Conservation (phyloP, 2,797 vertebrate genomes). For the Danio kyathit region DNA sequence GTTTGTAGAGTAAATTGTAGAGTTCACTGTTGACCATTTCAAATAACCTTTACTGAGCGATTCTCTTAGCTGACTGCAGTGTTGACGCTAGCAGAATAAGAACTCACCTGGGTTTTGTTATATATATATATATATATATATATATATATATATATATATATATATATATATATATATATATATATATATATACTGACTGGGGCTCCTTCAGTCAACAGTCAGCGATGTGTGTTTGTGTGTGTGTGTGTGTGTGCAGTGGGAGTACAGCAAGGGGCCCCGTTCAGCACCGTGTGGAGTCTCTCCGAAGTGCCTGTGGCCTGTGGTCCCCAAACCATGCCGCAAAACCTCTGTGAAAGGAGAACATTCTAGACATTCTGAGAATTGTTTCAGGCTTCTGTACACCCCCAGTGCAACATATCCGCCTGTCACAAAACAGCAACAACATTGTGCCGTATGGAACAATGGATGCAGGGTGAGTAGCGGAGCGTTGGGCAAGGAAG, state of each 20-base stretch:
- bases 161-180: conserved; percentile 16
- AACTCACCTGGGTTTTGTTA: conserved; percentile 43
- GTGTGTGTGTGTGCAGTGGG: conserved; percentile 15
- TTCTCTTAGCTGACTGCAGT: background rate
- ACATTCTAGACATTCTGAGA: conserved; percentile 74
- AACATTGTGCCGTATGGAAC: conserved; percentile 28
- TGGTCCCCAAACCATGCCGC: conserved; percentile 60
- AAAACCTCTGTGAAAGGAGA: conserved; percentile 55
- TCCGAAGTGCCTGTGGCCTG: conserved; percentile 58
- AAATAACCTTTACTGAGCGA: background rate
- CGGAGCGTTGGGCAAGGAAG: conserved; percentile 22
- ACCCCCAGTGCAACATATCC: conserved; percentile 54
- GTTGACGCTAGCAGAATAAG: background rate
- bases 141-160: conserved; percentile 19
- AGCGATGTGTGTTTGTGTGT: background rate
- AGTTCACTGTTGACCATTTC: conserved; percentile 1
- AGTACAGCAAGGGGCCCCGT: conserved; percentile 48
- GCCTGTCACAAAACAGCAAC: conserved; percentile 46
- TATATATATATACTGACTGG: conserved; percentile 5
- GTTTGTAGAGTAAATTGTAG: background rate
- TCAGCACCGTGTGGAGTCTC: conserved; percentile 44
- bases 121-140: conserved; percentile 17
- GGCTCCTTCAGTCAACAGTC: conserved; percentile 19
- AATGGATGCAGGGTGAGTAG: conserved; percentile 23
- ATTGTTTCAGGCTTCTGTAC: conserved; percentile 70